phyloP scores from a whole-genome alignment of 2,797 vertebrate species.

The Rhincodon typus region DNA sequence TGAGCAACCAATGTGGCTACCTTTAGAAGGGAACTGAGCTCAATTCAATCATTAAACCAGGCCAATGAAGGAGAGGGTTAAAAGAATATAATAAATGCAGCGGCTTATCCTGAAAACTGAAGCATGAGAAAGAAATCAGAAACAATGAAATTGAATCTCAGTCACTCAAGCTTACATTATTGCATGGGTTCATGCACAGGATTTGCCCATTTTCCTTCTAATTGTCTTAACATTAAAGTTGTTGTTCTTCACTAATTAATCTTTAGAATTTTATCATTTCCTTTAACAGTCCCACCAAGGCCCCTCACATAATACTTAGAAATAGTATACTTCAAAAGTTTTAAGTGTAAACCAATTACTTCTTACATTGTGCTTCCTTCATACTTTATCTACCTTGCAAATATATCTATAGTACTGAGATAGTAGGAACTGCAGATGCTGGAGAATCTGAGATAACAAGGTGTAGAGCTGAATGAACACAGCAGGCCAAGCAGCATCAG shows the following conservation, averaged over 20 bases:
- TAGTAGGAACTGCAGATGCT: no score
- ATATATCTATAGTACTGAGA: no score
- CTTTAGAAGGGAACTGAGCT: not conserved
- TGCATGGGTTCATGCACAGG: not conserved
- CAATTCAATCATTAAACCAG: not conserved
- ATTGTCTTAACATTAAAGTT: not conserved
- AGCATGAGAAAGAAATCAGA: not conserved
- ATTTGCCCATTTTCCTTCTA: not conserved
- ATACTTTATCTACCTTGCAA: not conserved
- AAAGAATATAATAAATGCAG: not conserved
- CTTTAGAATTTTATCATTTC: not conserved
- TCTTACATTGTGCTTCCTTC: not conserved
- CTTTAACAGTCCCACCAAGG: not conserved
- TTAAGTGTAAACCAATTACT: not conserved
- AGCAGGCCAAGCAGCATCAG: no score
- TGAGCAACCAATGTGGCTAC: not conserved
- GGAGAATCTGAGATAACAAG: no score
- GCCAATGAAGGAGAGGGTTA: not conserved
- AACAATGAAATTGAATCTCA: not conserved
- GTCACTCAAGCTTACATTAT: not conserved
- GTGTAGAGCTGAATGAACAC: no score
- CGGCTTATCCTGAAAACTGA: not conserved
- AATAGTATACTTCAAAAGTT: not conserved
- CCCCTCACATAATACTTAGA: not conserved
- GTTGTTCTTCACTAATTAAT: not conserved